Evolutionary conservation across 2,113 vertebrate genomes (phyloP), one percentile per base, ranked within the genome.

Genomic region (Copsychus sechellarum): DNA sequence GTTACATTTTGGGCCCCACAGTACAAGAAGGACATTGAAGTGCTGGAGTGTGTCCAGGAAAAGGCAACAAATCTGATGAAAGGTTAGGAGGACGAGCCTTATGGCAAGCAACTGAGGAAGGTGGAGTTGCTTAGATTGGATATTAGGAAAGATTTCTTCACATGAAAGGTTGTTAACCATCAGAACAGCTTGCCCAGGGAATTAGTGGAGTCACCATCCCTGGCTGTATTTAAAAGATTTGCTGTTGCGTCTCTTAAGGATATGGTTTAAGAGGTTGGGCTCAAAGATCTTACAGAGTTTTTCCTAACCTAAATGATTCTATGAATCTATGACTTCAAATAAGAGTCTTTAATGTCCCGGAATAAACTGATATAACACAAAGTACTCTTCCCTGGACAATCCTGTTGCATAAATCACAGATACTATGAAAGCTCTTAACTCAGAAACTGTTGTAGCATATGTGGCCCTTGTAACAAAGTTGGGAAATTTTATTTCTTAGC

Each of bases 401-500:
- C 60, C 54, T 50, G 4, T 45, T 85, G 11, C 14, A 43, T 47
- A 62, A 79, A 89, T 80, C 50, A 60, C 16, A 70, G 45, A 33
- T 11, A 22, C 3, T 53, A 45, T 77, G 66, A 77, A 80, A 57
- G 6, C 10, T 72, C 17, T 72, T 54, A 61, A 28, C 11, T 86
- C 16, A 62, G 8, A 88, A 70, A 34, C 26, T 77, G 2, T 66
- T 70, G 34, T 8, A 86, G 11, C 7, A 45, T 65, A 48, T 40
- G 16, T 72, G 33, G 8, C 21, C 18, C 77, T 76, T 65, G 62
- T 26, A 43, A 22, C 6, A 88, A 86, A n/a, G 19, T 33, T 74
- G 28, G 20, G 18, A 67, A 80, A 70, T 86, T 90, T 87, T 96
- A 66, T 62, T 74, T 79, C 43, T 67, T 74, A n/a, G 19, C 36